A percentile compares a stretch with the other conserved stretches of the same genome.
Evolutionary conservation across 2,113 vertebrate genomes (phyloP).

Genomic region (Lophura nycthemera): DNA sequence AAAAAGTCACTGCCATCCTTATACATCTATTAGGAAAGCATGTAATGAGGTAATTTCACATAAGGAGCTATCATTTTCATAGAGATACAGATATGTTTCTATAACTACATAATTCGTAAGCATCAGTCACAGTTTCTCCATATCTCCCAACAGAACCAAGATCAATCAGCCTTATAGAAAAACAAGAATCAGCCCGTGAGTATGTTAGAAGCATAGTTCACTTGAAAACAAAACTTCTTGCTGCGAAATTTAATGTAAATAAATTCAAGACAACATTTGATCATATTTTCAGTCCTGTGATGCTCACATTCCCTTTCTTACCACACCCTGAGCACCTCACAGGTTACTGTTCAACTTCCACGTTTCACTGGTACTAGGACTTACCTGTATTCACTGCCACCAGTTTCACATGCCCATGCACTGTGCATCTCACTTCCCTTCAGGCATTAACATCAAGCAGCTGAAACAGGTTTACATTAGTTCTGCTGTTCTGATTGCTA

Average conservation of each 20-base stretch:
- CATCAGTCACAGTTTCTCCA: background rate
- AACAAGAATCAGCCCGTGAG: background rate
- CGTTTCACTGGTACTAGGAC: background rate
- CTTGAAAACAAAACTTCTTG: background rate
- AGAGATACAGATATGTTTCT: background rate
- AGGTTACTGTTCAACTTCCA: background rate
- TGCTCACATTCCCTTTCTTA: background rate
- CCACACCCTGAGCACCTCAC: background rate
- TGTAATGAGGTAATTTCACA: background rate
- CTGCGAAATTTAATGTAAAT: background rate
- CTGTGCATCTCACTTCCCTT: constrained; percentile 76
- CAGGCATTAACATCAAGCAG: constrained; percentile 72
- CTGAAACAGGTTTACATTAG: constrained; percentile 76
- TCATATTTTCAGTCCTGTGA: background rate
- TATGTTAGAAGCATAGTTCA: background rate
- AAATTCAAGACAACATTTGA: background rate
- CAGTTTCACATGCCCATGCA: constrained; percentile 1
- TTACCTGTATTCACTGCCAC: background rate
- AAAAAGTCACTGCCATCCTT: background rate
- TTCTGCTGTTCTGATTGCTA: constrained; percentile 78
- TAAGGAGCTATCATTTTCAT: background rate
- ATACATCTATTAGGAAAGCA: background rate
- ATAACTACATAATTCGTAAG: background rate
- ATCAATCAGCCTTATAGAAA: background rate
- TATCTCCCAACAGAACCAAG: background rate